Conservation (phyloP, 92 coral and sea anemone genomes). For the Blastomussa wellsi region DNA sequence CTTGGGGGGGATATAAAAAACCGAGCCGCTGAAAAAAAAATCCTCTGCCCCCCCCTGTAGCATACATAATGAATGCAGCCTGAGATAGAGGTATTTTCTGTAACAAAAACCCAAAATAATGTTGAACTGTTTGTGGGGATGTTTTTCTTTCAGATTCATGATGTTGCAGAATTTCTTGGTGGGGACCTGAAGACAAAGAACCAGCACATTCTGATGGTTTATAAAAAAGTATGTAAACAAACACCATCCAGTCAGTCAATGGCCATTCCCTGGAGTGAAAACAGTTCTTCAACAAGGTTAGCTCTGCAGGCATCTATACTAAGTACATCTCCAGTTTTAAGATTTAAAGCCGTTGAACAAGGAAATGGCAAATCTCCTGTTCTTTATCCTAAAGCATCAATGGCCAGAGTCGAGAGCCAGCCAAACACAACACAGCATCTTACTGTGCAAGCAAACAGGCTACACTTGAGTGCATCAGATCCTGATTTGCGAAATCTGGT, state of each 20-base stretch:
- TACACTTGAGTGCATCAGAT: slow-evolving; percentile 69
- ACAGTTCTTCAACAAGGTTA: slow-evolving; percentile 44
- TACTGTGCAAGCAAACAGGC: slow-evolving; percentile 32
- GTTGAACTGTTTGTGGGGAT: neutral
- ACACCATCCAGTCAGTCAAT: slow-evolving; percentile 33
- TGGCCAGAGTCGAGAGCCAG: slow-evolving; percentile 37
- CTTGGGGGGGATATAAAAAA: too few relatives aligned
- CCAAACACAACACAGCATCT: slow-evolving; percentile 20
- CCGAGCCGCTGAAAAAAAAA: too few relatives aligned
- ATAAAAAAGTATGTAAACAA: slow-evolving; percentile 47
- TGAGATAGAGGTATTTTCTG: too few relatives aligned
- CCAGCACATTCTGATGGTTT: slow-evolving; percentile 76
- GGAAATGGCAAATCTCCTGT: slow-evolving; percentile 1
- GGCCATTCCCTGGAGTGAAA: slow-evolving; percentile 11
- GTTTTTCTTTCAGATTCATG: slow-evolving; percentile 78
- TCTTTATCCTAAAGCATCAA: neutral
- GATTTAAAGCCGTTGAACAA: slow-evolving; percentile 18
- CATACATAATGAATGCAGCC: too few relatives aligned
- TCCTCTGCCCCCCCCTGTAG: too few relatives aligned
- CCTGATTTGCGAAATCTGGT: slow-evolving; percentile 28
- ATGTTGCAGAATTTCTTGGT: slow-evolving; percentile 91
- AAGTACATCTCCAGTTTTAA: slow-evolving; percentile 67
- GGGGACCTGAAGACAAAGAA: slow-evolving; percentile 86
- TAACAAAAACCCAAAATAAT: neutral
- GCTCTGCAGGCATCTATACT: slow-evolving; percentile 64